Evolutionary conservation across 1,140 invertebrate species (phyloP), one percentile per base, ranked within the genome.

Genomic region (Drosophila rufa): DNA sequence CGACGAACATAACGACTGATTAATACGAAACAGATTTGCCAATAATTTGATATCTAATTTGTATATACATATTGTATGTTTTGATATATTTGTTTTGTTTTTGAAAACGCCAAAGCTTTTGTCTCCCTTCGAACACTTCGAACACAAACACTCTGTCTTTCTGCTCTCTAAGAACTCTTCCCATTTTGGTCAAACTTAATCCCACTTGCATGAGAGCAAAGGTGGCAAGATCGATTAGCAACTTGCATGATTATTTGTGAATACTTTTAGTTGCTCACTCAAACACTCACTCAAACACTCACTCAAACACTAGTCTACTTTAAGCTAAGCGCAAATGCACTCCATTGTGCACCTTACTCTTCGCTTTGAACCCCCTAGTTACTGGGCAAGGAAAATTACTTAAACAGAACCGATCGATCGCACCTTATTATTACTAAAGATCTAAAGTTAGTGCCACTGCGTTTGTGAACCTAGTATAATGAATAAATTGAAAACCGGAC

Each of bases 21-120:
- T 69, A 60, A 70, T 19, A 73, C 55, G 71, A 77, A 80, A 73
- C 71, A 66, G 57, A 79, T 57, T 71, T 74, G 67, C 70, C 81
- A 60, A 65, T 85, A 62, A 90, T 90, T 84, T 84, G 78, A 80
- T 75, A 85, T 70, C 73, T 90, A 56, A 90, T 85, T 85, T 90
- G 77, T 90, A 89, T 73, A 85, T 78, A 58, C 60, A 79, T 81
- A 76, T 73, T 75, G 62, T 75, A 77, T 70, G 65, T 79, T 79
- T 86, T 73, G 42, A 75, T 73, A 80, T 66, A 45, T 71, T 79
- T 73, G 75, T 84, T 74, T 79, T 83, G 67, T 76, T 81, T 59
- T 84, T 69, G 48, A 87, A 79, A 83, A 73, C 75, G 56, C 48
- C 47, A 58, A 60, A 53, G 40, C 70, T 50, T 45, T 60, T 59